Conservation (phyloP, 1,140 invertebrate species). For the Drosophila sucinea region DNA sequence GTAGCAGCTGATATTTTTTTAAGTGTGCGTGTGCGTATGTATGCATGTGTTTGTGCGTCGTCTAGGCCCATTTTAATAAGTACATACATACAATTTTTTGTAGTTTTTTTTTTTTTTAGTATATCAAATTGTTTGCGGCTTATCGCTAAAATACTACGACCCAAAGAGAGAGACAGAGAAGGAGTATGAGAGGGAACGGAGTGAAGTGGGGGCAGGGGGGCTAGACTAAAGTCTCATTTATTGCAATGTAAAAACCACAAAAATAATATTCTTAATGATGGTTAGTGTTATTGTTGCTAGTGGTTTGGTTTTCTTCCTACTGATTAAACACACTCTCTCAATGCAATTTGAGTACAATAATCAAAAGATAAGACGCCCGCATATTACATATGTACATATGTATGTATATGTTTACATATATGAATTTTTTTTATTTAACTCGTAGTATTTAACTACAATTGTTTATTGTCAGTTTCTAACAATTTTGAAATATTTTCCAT, state of each 20-base stretch:
- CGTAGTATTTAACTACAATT: background rate
- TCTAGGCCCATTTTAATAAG: conserved; percentile 1
- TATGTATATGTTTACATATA: background rate
- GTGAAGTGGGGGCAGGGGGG: background rate
- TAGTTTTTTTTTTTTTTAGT: background rate
- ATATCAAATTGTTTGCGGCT: conserved; percentile 13
- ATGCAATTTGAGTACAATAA: conserved; percentile 6
- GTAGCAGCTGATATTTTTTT: conserved; percentile 45
- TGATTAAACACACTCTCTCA: conserved; percentile 6
- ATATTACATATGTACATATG: background rate
- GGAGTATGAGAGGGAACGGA: background rate
- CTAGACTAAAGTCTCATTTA: background rate
- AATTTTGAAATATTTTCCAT: background rate
- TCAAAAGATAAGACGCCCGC: conserved; percentile 7
- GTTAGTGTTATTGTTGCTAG: background rate
- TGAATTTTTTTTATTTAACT: background rate
- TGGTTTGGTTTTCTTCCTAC: background rate
- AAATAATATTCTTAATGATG: conserved; percentile 2
- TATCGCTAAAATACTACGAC: conserved; percentile 1
- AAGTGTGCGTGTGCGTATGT: conserved; percentile 15
- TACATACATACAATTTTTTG: background rate
- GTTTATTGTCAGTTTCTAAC: background rate
- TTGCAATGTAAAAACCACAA: conserved; percentile 14
- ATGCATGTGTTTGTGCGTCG: background rate
- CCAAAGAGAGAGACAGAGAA: background rate